Conservation (phyloP, 2,888 invertebrate species). For the Eupelmus urozonus region DNA sequence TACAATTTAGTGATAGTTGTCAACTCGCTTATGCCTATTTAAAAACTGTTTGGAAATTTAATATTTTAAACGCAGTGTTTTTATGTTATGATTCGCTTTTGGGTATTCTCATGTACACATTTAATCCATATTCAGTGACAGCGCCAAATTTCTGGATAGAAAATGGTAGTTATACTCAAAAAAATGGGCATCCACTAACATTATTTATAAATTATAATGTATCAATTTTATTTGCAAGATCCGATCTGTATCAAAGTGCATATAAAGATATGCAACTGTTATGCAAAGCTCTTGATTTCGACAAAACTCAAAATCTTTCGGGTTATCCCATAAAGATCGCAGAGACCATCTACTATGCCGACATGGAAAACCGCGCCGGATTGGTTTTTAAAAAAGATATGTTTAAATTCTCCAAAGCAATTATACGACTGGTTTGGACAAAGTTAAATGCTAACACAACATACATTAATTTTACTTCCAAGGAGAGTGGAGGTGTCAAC, state of each 20-base stretch:
- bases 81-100: conserved; percentile 8
- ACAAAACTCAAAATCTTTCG: conserved; percentile 25
- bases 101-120: conserved; percentile 4
- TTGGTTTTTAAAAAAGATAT: not conserved
- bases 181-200: conserved; percentile 18
- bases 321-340: not conserved
- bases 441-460: not conserved
- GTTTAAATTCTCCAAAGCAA: not conserved
- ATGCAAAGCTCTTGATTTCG: conserved; percentile 21
- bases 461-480: no score
- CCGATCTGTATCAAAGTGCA: not conserved
- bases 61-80: conserved; percentile 16
- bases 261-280: not conserved
- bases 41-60: conserved; percentile 2
- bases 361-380: no score
- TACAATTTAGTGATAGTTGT: conserved; percentile 5
- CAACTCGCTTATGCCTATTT: not conserved
- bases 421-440: conserved; percentile 14
- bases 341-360: not conserved
- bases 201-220: not conserved
- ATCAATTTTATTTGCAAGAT: not conserved
- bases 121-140: conserved; percentile 22
- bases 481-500: not conserved
- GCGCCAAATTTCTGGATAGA: conserved; percentile 25
- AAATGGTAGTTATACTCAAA: not conserved